Evolutionary conservation across 2,888 invertebrate genomes (phyloP).

Genomic region (Limnephilus marmoratus): DNA sequence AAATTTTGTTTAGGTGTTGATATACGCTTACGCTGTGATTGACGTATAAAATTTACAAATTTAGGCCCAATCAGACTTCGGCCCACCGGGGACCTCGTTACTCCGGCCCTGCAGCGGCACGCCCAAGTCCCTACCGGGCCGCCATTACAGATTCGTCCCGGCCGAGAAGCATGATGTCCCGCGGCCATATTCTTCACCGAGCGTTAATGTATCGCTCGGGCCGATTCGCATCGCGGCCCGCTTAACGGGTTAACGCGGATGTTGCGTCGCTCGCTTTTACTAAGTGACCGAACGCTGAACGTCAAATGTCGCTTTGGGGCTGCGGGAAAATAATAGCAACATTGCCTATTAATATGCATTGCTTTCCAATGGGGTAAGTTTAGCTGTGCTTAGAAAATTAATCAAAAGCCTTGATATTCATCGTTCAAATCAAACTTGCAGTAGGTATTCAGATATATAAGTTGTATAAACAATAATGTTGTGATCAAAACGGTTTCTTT

Average conservation of each 20-base stretch:
- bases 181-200: conserved; percentile 21
- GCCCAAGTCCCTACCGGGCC: conserved; percentile 44
- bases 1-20: too few relatives aligned
- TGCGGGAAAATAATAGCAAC: not conserved
- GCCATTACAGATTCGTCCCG: conserved; percentile 58
- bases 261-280: conserved; percentile 9
- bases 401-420: too few relatives aligned
- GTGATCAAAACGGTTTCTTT: too few relatives aligned
- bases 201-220: conserved; percentile 33
- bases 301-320: not conserved
- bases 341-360: not conserved
- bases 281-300: not conserved
- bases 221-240: not conserved
- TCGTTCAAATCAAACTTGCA: too few relatives aligned
- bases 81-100: not conserved
- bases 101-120: not conserved
- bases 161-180: conserved; percentile 44
- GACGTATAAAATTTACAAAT: too few relatives aligned
- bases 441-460: too few relatives aligned
- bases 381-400: too few relatives aligned
- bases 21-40: too few relatives aligned
- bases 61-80: not conserved
- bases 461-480: too few relatives aligned
- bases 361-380: too few relatives aligned
- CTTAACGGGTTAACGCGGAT: conserved; percentile 35